phyloP scores from a whole-genome alignment of 2,797 vertebrate species.

The Falco peregrinus region DNA sequence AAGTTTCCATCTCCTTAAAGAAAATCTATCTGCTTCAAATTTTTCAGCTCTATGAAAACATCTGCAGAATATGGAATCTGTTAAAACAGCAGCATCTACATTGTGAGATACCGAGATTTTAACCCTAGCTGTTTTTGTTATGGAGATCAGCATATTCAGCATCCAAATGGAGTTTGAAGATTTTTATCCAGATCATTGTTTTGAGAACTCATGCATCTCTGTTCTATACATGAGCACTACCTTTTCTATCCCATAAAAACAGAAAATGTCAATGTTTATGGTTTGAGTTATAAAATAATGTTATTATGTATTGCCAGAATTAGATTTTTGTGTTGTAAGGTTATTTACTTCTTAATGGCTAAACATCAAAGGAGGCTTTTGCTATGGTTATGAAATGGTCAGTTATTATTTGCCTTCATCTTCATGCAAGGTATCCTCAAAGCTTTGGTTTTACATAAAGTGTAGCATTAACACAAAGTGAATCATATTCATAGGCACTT shows the following conservation, averaged over 20 bases:
- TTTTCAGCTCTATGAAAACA: conserved; percentile 19
- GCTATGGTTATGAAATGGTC: background rate
- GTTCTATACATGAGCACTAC: background rate
- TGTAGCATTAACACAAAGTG: background rate
- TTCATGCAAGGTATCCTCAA: background rate
- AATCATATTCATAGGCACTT: background rate
- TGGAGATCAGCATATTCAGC: background rate
- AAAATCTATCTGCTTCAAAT: background rate
- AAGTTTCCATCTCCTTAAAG: conserved; percentile 28
- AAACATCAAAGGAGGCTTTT: background rate
- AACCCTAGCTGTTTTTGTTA: background rate
- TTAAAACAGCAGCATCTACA: background rate
- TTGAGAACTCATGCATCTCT: background rate
- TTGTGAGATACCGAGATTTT: background rate
- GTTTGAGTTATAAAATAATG: background rate
- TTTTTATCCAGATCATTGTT: background rate
- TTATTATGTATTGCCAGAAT: background rate
- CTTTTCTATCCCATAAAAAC: background rate
- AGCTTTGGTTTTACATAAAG: background rate
- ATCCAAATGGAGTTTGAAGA: background rate
- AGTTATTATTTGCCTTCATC: background rate
- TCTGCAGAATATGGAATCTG: background rate
- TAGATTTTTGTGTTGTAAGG: background rate
- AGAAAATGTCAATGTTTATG: conserved; percentile 5
- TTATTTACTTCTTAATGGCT: background rate